Conservation (phyloP, 2,113 vertebrate species). For the Patagioenas fasciata region DNA sequence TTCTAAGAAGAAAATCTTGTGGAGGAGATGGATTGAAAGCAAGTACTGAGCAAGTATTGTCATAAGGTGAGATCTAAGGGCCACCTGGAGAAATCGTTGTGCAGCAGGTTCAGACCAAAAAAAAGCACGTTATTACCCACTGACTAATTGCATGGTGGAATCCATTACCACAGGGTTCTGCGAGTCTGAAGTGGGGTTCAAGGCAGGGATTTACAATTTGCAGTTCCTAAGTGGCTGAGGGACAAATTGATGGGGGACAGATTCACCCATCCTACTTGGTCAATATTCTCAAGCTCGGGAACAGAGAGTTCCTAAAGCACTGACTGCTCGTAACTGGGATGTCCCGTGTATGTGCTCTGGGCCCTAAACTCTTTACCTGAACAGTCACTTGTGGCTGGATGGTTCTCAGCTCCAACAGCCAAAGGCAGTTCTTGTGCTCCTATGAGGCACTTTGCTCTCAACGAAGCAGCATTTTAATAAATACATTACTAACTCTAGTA, state of each 20-base stretch:
- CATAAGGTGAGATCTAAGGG: background rate
- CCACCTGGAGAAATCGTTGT: background rate
- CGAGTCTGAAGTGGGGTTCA: background rate
- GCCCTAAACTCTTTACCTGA: background rate
- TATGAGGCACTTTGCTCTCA: background rate
- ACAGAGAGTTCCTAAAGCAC: background rate
- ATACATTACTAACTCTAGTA: background rate
- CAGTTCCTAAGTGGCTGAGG: background rate
- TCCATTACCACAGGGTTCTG: background rate
- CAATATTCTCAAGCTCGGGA: background rate
- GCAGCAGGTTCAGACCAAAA: background rate
- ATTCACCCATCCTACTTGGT: background rate
- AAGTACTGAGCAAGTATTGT: background rate
- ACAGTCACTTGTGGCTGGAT: background rate
- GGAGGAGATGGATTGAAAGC: background rate
- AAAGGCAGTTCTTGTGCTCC: background rate
- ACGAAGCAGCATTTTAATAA: background rate
- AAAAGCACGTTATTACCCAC: background rate
- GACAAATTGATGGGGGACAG: accelerated
- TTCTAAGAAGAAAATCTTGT: background rate
- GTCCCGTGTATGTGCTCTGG: background rate
- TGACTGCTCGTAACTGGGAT: background rate
- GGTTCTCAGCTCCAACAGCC: background rate
- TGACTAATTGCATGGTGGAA: background rate
- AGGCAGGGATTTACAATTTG: background rate